Percentiles rank a stretch among this genome's conserved stretches.
These are phyloP conservation scores for Cenopis cana DNA, from an alignment of 2,888 invertebrate genomes.

Conservation along the genomic window DNA sequence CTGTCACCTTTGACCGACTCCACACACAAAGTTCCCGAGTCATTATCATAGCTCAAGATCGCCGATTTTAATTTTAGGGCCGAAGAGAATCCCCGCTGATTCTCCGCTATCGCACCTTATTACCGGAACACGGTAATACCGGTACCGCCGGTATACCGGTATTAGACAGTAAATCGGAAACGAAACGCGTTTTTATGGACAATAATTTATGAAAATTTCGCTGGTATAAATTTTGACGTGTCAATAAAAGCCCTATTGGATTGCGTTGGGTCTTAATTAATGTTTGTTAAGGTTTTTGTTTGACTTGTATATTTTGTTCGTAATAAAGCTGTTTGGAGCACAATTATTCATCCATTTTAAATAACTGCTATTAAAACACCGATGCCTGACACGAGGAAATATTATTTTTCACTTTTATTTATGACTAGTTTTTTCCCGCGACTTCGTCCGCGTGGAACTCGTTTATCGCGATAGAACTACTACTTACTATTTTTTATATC, in stretches of 20 bases:
- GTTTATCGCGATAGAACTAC: too few relatives aligned
- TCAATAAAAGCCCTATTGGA: constrained; percentile 14
- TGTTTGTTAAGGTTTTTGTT: constrained; percentile 19
- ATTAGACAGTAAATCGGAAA: constrained; percentile 43
- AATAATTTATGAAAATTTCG: constrained; percentile 15
- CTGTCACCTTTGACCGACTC: constrained; percentile 46
- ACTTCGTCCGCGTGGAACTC: too few relatives aligned
- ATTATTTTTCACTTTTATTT: too few relatives aligned
- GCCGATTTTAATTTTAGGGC: constrained; percentile 72
- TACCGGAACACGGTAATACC: constrained; percentile 37
- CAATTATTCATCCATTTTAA: background rate
- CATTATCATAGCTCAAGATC: constrained; percentile 71
- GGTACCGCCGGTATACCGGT: constrained; percentile 36
- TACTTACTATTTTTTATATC: too few relatives aligned
- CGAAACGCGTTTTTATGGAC: constrained; percentile 35
- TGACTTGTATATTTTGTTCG: background rate
- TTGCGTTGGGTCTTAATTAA: constrained; percentile 15
- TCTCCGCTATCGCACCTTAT: constrained; percentile 58
- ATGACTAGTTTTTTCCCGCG: too few relatives aligned
- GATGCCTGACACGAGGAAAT: too few relatives aligned
- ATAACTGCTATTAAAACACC: too few relatives aligned
- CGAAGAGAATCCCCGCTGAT: constrained; percentile 69
- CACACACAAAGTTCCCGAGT: constrained; percentile 53
- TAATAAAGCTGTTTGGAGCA: constrained; percentile 3
- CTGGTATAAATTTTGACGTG: constrained; percentile 26